Conservation (phyloP, 2,888 invertebrate genomes). For the Gisinianus flammeolus region DNA sequence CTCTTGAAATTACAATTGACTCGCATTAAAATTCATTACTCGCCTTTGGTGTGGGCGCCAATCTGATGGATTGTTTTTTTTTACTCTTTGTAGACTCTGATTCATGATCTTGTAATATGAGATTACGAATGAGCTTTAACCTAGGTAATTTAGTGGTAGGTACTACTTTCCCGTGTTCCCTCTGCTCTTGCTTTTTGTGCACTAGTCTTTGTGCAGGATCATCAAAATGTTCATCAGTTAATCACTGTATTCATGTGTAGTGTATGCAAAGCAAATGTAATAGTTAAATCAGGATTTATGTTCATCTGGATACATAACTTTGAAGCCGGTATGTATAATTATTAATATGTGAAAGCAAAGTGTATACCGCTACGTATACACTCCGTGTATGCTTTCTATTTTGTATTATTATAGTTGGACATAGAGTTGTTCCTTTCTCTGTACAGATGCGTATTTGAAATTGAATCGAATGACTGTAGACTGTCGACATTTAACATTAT, state of each 20-base stretch:
- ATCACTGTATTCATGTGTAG: not conserved
- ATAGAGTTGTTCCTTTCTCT: not conserved
- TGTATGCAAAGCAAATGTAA: not conserved
- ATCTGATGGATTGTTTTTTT: not conserved
- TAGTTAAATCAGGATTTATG: not conserved
- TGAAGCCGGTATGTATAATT: too few species aligned
- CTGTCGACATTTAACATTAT: too few species aligned
- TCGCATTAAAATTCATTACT: constrained; percentile 4
- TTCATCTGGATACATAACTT: not conserved
- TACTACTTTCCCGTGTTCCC: not conserved
- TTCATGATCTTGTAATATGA: not conserved
- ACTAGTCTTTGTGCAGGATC: not conserved
- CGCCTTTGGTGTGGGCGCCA: constrained; percentile 8
- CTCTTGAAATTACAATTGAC: not conserved
- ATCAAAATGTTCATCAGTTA: not conserved
- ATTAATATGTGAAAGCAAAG: too few species aligned
- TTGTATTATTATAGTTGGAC: too few species aligned
- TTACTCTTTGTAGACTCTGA: not conserved
- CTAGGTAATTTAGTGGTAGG: not conserved
- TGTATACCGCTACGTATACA: too few species aligned
- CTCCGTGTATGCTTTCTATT: too few species aligned
- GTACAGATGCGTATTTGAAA: not conserved
- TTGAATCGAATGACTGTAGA: too few species aligned
- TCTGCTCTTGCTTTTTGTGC: not conserved
- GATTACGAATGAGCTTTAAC: not conserved